These are phyloP conservation scores for Bos javanicus DNA, from an alignment of 2,113 vertebrate species.

Conservation along the genomic window DNA sequence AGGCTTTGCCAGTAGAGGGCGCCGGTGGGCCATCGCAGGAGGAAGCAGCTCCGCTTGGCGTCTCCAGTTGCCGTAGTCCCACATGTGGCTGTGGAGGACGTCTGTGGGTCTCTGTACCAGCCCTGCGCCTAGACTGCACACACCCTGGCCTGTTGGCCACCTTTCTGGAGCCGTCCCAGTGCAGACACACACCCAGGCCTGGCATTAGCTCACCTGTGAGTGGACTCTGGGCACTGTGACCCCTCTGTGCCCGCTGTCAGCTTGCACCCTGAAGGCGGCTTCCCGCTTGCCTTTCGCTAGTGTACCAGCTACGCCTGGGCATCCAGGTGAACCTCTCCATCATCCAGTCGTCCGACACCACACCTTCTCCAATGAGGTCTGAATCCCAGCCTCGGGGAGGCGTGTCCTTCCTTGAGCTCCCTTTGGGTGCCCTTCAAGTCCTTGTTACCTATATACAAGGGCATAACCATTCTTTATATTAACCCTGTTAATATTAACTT, in stretches of 20 bases:
- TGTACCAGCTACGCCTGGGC: neutral
- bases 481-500: no score
- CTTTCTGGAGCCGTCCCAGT: neutral
- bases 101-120: neutral
- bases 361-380: neutral
- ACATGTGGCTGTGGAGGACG: neutral
- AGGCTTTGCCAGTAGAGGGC: neutral
- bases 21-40: neutral
- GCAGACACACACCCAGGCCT: neutral
- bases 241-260: neutral
- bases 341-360: fast-evolving
- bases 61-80: neutral
- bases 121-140: neutral
- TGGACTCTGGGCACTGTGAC: fast-evolving
- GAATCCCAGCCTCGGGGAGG: neutral
- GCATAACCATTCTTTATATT: neutral
- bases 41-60: neutral
- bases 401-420: neutral
- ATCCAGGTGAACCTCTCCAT: neutral
- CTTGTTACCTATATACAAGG: neutral
- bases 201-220: neutral
- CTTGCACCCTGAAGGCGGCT: neutral
- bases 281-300: neutral
- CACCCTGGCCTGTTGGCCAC: neutral
- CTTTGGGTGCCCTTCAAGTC: neutral